phyloP scores from a whole-genome alignment of 30 jellyfish, hydroid and myxozoan species.

The Aurelia sp. region DNA sequence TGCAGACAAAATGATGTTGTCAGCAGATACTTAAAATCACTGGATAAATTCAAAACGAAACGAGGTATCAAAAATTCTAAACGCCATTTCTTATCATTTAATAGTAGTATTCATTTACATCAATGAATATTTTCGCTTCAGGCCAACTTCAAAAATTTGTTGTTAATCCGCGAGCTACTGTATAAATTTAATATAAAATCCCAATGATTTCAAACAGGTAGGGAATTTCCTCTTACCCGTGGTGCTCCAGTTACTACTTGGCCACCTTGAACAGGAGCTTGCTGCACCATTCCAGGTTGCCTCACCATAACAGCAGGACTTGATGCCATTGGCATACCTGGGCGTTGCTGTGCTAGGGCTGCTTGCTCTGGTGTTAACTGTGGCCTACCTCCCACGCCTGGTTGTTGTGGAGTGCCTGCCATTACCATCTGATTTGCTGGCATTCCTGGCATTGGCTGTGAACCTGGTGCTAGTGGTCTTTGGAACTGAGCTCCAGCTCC shows the following conservation, averaged over 20 bases:
- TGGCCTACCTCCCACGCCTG: conserved; percentile 13
- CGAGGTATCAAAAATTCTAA: no score
- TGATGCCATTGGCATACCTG: conserved; percentile 45
- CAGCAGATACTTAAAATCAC: no score
- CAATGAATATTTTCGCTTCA: no score
- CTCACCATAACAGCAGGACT: conserved; percentile 41
- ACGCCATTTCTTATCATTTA: no score
- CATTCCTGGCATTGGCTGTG: conserved; percentile 7
- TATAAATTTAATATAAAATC: no score
- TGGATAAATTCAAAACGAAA: no score
- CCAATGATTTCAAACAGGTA: no score
- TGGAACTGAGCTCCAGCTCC: conserved; percentile 20
- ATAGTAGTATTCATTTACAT: no score
- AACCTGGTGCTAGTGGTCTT: conserved; percentile 37
- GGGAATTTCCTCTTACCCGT: conserved; percentile 7
- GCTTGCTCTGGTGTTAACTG: conserved; percentile 41
- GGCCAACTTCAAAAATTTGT: no score
- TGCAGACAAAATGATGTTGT: no score
- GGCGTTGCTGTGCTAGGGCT: conserved; percentile 62
- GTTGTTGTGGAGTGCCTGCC: conserved; percentile 18
- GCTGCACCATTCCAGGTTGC: conserved; percentile 54
- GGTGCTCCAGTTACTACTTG: conserved; percentile 22
- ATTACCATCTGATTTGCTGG: conserved; percentile 21
- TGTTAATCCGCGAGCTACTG: no score
- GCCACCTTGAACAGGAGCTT: conserved; percentile 33